A percentile compares a stretch with the other conserved stretches of the same genome.
Conservation (phyloP, 2,797 vertebrate genomes). For the Sciurus carolinensis region DNA sequence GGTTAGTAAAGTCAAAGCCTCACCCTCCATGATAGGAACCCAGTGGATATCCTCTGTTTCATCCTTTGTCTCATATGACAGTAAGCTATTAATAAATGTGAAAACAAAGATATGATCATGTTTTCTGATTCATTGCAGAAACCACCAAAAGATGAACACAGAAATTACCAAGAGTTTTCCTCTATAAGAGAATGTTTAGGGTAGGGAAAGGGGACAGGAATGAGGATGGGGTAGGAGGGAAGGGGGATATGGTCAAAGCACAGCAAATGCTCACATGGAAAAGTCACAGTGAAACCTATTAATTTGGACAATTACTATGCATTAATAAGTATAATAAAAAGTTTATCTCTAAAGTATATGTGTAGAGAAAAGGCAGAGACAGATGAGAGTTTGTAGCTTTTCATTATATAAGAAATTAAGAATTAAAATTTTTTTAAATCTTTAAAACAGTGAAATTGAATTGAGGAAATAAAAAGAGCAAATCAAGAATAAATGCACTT, state of each 20-base stretch:
- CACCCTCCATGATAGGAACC: neutral
- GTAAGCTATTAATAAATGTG: neutral
- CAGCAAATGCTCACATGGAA: no score
- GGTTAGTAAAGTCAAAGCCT: neutral
- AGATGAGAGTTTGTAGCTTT: neutral
- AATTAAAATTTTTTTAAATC: neutral
- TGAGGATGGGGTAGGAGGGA: no score
- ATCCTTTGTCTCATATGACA: neutral
- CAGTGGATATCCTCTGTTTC: neutral
- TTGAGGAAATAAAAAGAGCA: neutral
- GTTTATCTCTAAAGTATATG: neutral
- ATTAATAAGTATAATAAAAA: neutral
- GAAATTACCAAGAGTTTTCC: neutral
- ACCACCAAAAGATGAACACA: slow-evolving; percentile 4
- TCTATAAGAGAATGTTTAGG: neutral
- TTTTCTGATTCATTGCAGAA: neutral
- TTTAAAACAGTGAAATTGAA: slow-evolving; percentile 20
- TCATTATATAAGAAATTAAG: neutral
- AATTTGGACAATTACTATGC: no score
- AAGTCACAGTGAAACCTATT: no score
- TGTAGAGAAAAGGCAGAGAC: neutral
- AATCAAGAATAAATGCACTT: slow-evolving; percentile 9
- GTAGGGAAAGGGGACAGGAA: no score
- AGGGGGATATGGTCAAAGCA: no score
- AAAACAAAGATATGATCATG: neutral